Conservation (phyloP, 2,888 invertebrate genomes). For the Ectemnius cavifrons region DNA sequence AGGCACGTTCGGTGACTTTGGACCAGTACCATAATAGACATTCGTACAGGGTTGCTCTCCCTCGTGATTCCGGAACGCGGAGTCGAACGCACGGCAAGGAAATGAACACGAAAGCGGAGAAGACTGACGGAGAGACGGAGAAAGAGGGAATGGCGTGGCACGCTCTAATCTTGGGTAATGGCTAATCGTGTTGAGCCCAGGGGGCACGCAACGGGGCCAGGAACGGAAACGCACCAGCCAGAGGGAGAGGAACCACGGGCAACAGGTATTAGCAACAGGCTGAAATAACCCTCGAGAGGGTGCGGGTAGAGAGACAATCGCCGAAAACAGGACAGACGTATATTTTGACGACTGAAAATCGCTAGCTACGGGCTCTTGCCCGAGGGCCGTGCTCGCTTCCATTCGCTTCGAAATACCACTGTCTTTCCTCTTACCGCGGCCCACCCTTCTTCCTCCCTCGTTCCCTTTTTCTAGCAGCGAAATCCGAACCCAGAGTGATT, state of each 20-base stretch:
- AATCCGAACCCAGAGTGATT: slow-evolving; percentile 36
- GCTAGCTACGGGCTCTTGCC: slow-evolving; percentile 62
- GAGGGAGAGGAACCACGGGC: slow-evolving; percentile 26
- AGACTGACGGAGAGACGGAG: slow-evolving; percentile 18
- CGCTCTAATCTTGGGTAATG: slow-evolving; percentile 70
- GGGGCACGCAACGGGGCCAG: slow-evolving; percentile 48
- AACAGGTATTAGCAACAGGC: slow-evolving; percentile 54
- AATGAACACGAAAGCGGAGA: slow-evolving; percentile 22
- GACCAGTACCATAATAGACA: slow-evolving; percentile 47
- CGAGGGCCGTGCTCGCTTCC: slow-evolving; percentile 27
- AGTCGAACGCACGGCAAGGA: slow-evolving; percentile 29
- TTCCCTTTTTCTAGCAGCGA: slow-evolving; percentile 35
- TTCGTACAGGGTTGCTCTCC: slow-evolving; percentile 37
- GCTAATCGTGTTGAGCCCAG: slow-evolving; percentile 65
- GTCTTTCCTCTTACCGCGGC: not conserved
- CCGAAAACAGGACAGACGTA: slow-evolving; percentile 70
- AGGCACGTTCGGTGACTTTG: slow-evolving; percentile 39
- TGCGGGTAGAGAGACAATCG: slow-evolving; percentile 44
- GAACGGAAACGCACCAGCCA: slow-evolving; percentile 17
- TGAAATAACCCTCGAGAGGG: slow-evolving; percentile 40
- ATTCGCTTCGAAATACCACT: slow-evolving; percentile 15
- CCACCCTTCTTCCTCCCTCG: slow-evolving; percentile 20
- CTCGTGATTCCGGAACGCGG: slow-evolving; percentile 21
- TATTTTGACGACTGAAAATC: slow-evolving; percentile 76
- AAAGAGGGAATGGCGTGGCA: slow-evolving; percentile 48